These are phyloP conservation scores for Penaeus vannamei DNA, from an alignment of 1,140 invertebrate genomes.

Conservation along the genomic window DNA sequence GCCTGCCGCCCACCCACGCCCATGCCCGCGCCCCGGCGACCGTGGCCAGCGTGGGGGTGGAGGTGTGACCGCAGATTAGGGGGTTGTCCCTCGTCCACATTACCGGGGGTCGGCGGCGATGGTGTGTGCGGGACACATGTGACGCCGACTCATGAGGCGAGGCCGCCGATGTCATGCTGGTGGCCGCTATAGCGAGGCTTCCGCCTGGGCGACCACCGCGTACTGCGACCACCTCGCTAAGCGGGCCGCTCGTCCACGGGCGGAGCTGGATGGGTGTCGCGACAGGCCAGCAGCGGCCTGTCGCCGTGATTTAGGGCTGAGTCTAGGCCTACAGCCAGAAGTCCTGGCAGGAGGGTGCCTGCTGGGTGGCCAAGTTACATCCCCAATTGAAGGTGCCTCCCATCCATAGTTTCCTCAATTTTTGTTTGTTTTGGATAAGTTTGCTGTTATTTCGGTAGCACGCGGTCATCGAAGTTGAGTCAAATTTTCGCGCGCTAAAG, in stretches of 20 bases:
- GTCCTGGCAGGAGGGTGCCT: neutral
- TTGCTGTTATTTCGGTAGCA: conserved; percentile 49
- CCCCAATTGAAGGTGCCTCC: too few relatives aligned
- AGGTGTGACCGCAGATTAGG: neutral
- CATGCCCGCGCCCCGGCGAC: conserved; percentile 20
- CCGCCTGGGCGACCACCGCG: conserved; percentile 44
- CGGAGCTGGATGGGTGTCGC: conserved; percentile 3
- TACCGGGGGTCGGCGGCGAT: conserved; percentile 11
- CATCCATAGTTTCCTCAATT: conserved; percentile 39
- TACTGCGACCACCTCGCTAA: conserved; percentile 39
- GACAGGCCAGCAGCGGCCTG: conserved; percentile 17
- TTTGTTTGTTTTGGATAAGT: conserved; percentile 50
- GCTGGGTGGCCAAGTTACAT: too few relatives aligned
- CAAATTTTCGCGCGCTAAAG: conserved; percentile 57
- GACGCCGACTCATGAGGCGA: conserved; percentile 51
- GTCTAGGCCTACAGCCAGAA: conserved; percentile 24
- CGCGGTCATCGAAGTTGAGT: conserved; percentile 50
- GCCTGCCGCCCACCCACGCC: conserved; percentile 31
- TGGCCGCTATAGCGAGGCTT: conserved; percentile 50
- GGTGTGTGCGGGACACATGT: conserved; percentile 49
- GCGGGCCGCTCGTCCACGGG: neutral
- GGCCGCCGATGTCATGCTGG: conserved; percentile 54
- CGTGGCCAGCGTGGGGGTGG: neutral
- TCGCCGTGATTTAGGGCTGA: conserved; percentile 25
- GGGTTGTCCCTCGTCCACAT: neutral